Percentiles rank a stretch among this genome's conserved stretches.
Evolutionary conservation across 2,888 invertebrate genomes (phyloP).

Genomic region (Magallana nippona): DNA sequence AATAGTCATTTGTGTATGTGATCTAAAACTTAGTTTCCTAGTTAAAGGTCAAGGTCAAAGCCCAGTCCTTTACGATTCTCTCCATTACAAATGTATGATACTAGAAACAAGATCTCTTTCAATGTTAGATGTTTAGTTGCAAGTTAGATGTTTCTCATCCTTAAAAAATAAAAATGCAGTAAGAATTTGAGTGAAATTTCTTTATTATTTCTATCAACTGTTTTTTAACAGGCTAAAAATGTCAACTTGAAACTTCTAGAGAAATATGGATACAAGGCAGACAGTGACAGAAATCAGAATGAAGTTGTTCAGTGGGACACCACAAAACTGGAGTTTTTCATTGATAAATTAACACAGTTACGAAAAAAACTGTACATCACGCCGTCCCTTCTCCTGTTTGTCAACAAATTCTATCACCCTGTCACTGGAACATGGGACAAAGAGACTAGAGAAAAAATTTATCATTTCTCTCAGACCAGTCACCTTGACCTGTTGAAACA

Average conservation of each 20-base stretch:
- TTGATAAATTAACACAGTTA: background rate
- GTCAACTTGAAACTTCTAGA: background rate
- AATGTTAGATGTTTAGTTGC: too few species aligned
- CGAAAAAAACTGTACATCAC: background rate
- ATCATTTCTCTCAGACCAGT: background rate
- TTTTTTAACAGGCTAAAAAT: too few species aligned
- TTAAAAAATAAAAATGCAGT: too few species aligned
- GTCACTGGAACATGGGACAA: background rate
- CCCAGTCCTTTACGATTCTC: too few species aligned
- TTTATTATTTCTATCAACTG: too few species aligned
- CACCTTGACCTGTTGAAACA: background rate
- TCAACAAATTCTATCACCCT: background rate
- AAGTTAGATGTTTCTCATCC: too few species aligned
- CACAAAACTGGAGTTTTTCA: slow-evolving; percentile 11
- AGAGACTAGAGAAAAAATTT: background rate
- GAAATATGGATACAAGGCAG: background rate
- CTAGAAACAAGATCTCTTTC: too few species aligned
- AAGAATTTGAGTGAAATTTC: too few species aligned
- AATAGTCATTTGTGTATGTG: too few species aligned
- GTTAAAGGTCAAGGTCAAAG: too few species aligned
- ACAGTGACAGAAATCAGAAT: background rate
- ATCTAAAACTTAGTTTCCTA: too few species aligned
- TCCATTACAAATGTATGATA: too few species aligned
- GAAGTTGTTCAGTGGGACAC: background rate
- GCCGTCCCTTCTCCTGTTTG: background rate